phyloP scores from a whole-genome alignment of 2,797 vertebrate species.

The Erethizon dorsatum region DNA sequence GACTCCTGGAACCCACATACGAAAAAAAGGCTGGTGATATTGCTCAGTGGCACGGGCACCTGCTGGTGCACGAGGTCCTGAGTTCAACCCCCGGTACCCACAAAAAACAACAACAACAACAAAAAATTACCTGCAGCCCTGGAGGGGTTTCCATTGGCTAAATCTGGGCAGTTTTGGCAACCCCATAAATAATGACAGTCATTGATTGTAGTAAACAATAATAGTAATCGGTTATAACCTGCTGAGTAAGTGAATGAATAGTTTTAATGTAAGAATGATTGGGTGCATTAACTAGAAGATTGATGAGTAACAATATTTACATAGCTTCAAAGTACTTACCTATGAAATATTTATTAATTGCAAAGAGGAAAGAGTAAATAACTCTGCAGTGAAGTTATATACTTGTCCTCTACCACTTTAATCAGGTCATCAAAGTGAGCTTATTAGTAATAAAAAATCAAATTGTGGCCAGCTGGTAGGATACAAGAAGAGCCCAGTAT shows the following conservation, averaged over 20 bases:
- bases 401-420: background rate
- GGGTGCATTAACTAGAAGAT: background rate
- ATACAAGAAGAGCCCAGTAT: background rate
- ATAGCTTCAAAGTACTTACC: background rate
- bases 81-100: no score
- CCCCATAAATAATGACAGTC: background rate
- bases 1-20: no score
- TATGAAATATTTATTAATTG: background rate
- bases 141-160: background rate
- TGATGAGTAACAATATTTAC: background rate
- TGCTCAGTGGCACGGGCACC: no score
- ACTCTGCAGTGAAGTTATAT: background rate
- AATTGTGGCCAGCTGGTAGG: background rate
- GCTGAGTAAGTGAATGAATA: background rate
- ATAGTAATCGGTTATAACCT: background rate
- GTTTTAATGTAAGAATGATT: background rate
- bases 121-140: background rate
- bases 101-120: no score
- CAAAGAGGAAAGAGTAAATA: background rate
- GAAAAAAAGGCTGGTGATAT: no score
- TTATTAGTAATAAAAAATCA: background rate
- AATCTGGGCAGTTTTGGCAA: background rate
- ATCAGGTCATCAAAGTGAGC: background rate
- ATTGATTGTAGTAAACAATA: background rate
- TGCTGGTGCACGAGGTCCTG: no score